These are phyloP conservation scores for Probaryconus sp. DNA, from an alignment of 1,140 invertebrate genomes.

Conservation along the genomic window DNA sequence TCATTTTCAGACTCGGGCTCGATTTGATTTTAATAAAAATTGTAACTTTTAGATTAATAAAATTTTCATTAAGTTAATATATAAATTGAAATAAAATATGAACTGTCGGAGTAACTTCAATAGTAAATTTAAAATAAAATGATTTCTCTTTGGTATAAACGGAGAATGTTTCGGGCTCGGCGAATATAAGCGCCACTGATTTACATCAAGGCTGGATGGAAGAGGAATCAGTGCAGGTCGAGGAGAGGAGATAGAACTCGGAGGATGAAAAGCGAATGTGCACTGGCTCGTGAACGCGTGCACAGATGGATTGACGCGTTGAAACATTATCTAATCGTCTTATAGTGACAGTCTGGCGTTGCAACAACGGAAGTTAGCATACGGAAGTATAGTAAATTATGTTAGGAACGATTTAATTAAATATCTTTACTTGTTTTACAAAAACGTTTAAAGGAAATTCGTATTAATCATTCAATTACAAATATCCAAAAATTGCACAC, in stretches of 20 bases:
- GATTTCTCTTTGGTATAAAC: too few relatives aligned
- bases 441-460: background rate
- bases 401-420: constrained; percentile 66
- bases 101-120: too few relatives aligned
- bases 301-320: constrained; percentile 63
- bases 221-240: constrained; percentile 37
- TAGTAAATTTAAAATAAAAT: too few relatives aligned
- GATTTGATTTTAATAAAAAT: too few relatives aligned
- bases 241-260: constrained; percentile 43
- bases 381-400: constrained; percentile 63
- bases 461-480: constrained; percentile 13
- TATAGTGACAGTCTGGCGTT: constrained; percentile 61
- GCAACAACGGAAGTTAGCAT: constrained; percentile 53
- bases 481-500: background rate
- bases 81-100: too few relatives aligned
- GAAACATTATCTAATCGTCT: constrained; percentile 70
- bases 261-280: constrained; percentile 54
- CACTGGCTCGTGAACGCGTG: constrained; percentile 45
- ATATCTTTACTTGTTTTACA: constrained; percentile 30
- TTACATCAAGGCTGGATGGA: constrained; percentile 38
- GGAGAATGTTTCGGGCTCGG: constrained; percentile 1
- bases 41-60: too few relatives aligned
- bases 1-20: too few relatives aligned
- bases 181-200: constrained; percentile 34
- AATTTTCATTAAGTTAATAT: too few relatives aligned